Evolutionary conservation across 1,140 invertebrate species (phyloP).

Genomic region (Dufourea novaeangliae): DNA sequence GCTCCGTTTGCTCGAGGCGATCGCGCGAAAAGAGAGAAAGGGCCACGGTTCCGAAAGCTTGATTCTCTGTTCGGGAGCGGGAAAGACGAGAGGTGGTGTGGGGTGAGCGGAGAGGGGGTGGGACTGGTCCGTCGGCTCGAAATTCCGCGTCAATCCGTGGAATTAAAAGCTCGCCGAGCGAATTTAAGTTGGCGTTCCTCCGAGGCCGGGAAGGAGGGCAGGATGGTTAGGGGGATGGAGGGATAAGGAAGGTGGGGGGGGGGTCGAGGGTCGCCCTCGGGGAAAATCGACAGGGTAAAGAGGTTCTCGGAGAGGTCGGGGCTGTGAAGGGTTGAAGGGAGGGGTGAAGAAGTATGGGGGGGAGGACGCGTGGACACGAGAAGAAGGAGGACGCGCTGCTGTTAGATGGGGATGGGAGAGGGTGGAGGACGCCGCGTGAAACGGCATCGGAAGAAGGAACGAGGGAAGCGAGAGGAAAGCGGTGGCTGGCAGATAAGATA

Average conservation of each 20-base stretch:
- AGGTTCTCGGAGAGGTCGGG: conserved; percentile 23
- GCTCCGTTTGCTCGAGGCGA: conserved; percentile 18
- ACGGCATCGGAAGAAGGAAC: conserved; percentile 33
- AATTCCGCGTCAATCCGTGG: conserved; percentile 66
- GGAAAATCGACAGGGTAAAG: conserved; percentile 28
- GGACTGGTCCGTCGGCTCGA: conserved; percentile 26
- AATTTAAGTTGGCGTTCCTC: conserved; percentile 68
- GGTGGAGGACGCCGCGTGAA: conserved; percentile 25
- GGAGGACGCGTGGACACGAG: conserved; percentile 16
- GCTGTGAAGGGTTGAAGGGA: conserved; percentile 28
- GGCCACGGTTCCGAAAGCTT: background rate
- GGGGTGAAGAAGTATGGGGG: background rate
- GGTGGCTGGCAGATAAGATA: conserved; percentile 75
- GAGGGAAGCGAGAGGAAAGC: conserved; percentile 18
- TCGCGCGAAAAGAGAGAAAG: conserved; percentile 16
- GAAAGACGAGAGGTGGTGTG: background rate
- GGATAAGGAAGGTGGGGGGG: background rate
- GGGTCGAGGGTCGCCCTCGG: conserved; percentile 30
- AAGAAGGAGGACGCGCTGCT: background rate
- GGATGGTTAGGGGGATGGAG: conserved; percentile 12
- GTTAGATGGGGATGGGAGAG: background rate
- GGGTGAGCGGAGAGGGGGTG: background rate
- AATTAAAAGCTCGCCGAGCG: conserved; percentile 74
- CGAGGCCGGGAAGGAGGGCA: background rate
- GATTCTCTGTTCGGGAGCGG: no score